phyloP scores from a whole-genome alignment of 2,113 vertebrate genomes.

The Alethe diademata region DNA sequence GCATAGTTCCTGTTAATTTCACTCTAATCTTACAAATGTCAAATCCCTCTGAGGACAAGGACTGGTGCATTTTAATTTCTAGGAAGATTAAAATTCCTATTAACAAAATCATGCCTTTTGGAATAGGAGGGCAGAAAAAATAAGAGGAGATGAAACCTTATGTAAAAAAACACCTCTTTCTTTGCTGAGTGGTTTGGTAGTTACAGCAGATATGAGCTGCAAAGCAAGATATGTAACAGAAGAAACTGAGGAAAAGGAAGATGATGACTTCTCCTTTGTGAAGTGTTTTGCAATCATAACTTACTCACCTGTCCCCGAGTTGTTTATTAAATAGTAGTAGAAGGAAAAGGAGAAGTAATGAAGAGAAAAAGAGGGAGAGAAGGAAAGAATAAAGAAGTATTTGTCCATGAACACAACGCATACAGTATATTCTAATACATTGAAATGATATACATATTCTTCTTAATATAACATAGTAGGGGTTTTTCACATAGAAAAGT shows the following conservation, averaged over 20 bases:
- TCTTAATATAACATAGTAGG: background rate
- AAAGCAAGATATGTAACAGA: background rate
- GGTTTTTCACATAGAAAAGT: background rate
- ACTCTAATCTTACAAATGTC: background rate
- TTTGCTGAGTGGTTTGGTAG: background rate
- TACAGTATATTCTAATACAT: background rate
- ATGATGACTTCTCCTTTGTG: background rate
- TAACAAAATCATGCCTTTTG: background rate
- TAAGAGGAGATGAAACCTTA: background rate
- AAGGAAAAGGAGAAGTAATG: background rate
- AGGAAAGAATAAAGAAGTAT: background rate
- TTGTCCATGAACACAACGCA: background rate
- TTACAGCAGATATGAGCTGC: background rate
- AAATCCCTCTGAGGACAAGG: background rate
- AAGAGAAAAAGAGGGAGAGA: background rate
- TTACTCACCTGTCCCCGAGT: background rate
- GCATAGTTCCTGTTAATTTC: background rate
- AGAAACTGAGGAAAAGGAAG: background rate
- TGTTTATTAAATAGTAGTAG: background rate
- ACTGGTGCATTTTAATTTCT: background rate
- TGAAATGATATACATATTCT: background rate
- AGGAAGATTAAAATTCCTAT: background rate
- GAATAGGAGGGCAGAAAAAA: background rate
- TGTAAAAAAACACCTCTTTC: background rate
- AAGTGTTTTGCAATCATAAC: background rate